Conservation (phyloP, 2,888 invertebrate species). For the Pseudococcus viburni region DNA sequence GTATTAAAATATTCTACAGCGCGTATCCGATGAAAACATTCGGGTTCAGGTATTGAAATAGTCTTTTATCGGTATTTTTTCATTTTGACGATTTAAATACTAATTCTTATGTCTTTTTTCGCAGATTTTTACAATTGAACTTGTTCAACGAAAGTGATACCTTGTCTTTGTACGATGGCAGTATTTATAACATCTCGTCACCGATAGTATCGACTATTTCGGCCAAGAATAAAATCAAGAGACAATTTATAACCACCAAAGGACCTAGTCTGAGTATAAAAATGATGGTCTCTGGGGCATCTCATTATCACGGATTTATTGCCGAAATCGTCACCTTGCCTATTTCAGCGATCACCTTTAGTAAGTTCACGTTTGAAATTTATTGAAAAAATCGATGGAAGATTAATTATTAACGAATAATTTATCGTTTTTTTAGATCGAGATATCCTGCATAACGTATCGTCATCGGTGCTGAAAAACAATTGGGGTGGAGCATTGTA, state of each 20-base stretch:
- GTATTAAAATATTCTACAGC: slow-evolving; percentile 96
- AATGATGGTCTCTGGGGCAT: slow-evolving; percentile 93
- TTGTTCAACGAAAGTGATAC: slow-evolving; percentile 93
- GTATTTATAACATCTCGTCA: slow-evolving; percentile 86
- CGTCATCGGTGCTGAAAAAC: slow-evolving; percentile 83
- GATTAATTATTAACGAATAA: slow-evolving; percentile 9
- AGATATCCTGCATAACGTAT: slow-evolving; percentile 91
- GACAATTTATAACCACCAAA: slow-evolving; percentile 82
- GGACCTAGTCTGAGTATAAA: slow-evolving; percentile 89
- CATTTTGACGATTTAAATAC: not conserved
- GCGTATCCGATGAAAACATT: slow-evolving; percentile 88
- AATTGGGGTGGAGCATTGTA: slow-evolving; percentile 90
- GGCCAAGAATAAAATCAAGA: slow-evolving; percentile 80
- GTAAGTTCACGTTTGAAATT: slow-evolving; percentile 75
- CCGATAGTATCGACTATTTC: slow-evolving; percentile 76
- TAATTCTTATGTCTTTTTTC: slow-evolving; percentile 66
- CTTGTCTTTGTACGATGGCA: slow-evolving; percentile 91
- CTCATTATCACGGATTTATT: slow-evolving; percentile 92
- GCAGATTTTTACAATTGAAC: slow-evolving; percentile 88
- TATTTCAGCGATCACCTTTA: slow-evolving; percentile 89
- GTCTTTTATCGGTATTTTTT: slow-evolving; percentile 13
- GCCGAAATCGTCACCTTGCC: slow-evolving; percentile 97
- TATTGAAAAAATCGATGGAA: not conserved
- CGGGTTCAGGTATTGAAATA: slow-evolving; percentile 78
- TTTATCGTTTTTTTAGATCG: slow-evolving; percentile 77